phyloP scores from a whole-genome alignment of 2,797 vertebrate genomes.

The Dicrostonyx torquatus region DNA sequence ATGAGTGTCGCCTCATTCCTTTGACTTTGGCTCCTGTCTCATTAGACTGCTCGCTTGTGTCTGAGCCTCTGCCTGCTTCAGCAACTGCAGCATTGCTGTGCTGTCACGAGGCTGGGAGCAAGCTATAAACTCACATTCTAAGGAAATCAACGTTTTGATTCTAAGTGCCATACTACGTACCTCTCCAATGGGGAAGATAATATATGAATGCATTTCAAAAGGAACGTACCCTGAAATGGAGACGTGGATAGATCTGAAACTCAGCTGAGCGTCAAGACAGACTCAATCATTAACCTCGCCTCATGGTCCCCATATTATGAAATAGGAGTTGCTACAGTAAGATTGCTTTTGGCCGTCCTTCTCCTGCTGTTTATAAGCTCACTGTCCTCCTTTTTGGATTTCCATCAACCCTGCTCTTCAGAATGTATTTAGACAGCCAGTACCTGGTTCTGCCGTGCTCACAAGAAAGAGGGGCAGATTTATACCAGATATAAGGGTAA shows the following conservation, averaged over 20 bases:
- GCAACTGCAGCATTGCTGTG: slow-evolving; percentile 18
- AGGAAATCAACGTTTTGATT: slow-evolving; percentile 18
- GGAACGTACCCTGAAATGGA: slow-evolving; percentile 24
- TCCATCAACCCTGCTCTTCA: background rate
- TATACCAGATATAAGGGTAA: slow-evolving; percentile 38
- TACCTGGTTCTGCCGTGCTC: background rate
- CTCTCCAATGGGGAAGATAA: background rate
- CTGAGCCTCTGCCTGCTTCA: slow-evolving; percentile 27
- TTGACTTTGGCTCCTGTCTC: background rate
- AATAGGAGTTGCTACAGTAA: background rate
- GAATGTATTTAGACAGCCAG: slow-evolving; percentile 16
- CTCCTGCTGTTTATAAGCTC: background rate
- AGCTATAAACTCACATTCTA: background rate
- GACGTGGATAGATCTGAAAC: slow-evolving; percentile 6
- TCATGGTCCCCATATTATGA: background rate
- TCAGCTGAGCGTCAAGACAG: slow-evolving; percentile 1
- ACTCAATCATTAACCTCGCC: background rate
- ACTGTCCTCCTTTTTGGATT: background rate
- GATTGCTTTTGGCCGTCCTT: background rate
- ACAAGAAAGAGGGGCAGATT: slow-evolving; percentile 58
- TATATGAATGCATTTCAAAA: background rate
- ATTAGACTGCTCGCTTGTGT: slow-evolving; percentile 52
- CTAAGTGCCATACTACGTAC: background rate
- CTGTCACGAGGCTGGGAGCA: background rate
- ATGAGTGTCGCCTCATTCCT: background rate